These are phyloP conservation scores for Aplidium turbinatum DNA, from an alignment of 23 tunicate species.

Conservation along the genomic window DNA sequence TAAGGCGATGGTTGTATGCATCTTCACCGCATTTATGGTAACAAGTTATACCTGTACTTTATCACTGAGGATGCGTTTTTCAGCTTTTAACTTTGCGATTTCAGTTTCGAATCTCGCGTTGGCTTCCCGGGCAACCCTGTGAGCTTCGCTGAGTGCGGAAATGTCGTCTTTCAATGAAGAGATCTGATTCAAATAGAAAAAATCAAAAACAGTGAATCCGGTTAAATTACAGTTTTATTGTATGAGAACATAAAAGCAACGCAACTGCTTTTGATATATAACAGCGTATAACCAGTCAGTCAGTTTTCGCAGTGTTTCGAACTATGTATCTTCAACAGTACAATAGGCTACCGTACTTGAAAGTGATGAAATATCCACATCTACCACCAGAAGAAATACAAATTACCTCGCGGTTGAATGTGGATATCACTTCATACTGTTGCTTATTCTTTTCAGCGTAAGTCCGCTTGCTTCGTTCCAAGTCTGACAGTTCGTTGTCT, in stretches of 20 bases:
- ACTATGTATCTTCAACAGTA: too few relatives aligned
- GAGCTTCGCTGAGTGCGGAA: constrained; percentile 72
- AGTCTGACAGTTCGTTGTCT: constrained; percentile 48
- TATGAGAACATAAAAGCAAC: too few relatives aligned
- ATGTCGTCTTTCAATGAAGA: constrained; percentile 78
- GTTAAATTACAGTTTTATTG: too few relatives aligned
- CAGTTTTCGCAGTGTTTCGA: too few relatives aligned
- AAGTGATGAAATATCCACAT: too few relatives aligned
- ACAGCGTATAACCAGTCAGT: too few relatives aligned
- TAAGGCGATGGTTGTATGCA: too few relatives aligned
- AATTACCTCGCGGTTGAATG: constrained; percentile 76
- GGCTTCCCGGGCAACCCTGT: constrained; percentile 57
- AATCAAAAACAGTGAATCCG: too few relatives aligned
- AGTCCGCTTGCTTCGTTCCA: constrained; percentile 53
- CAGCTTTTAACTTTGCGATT: constrained; percentile 47
- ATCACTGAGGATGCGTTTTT: constrained; percentile 38
- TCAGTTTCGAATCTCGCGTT: constrained; percentile 39
- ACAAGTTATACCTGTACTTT: constrained; percentile 33
- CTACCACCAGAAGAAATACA: too few relatives aligned
- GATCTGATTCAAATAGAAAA: too few relatives aligned
- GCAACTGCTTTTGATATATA: too few relatives aligned
- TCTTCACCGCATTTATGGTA: not conserved
- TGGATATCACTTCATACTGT: constrained; percentile 65
- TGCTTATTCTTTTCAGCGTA: constrained; percentile 77
- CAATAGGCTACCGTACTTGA: too few relatives aligned